Evolutionary conservation across 1,140 invertebrate genomes (phyloP).

Genomic region (Artemia franciscana): DNA sequence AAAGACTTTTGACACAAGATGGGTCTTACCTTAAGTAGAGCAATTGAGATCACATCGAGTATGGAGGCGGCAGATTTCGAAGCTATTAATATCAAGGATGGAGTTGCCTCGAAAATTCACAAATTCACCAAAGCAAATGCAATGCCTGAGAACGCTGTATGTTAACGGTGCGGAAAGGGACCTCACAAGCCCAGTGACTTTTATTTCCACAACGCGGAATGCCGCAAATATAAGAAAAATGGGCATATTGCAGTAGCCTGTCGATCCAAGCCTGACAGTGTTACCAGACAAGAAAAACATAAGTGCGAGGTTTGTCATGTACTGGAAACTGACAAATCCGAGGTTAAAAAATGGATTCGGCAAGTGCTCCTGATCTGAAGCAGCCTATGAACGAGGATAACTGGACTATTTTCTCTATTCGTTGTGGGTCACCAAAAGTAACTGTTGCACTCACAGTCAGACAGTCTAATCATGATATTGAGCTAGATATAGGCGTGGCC

Average conservation of each 20-base stretch:
- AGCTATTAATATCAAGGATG: neutral
- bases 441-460: neutral
- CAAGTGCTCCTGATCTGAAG: no score
- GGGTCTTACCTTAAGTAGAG: slow-evolving; percentile 4
- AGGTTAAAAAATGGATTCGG: no score
- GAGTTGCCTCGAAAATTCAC: neutral
- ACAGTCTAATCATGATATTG: neutral
- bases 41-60: neutral
- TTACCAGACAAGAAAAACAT: neutral
- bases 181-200: neutral
- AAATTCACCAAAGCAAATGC: no score
- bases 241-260: slow-evolving; percentile 6
- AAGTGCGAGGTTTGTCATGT: neutral
- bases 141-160: slow-evolving; percentile 3
- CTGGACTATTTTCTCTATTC: neutral
- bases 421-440: neutral
- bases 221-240: slow-evolving; percentile 1
- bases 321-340: neutral
- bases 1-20: slow-evolving; percentile 1
- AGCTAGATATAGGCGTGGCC: slow-evolving; percentile 4
- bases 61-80: slow-evolving; percentile 2
- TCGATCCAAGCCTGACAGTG: neutral
- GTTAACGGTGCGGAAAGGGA: no score
- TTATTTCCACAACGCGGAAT: neutral
- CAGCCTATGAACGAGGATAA: no score